phyloP scores from a whole-genome alignment of 2,113 vertebrate species.

The Phrynosoma blainvillii region DNA sequence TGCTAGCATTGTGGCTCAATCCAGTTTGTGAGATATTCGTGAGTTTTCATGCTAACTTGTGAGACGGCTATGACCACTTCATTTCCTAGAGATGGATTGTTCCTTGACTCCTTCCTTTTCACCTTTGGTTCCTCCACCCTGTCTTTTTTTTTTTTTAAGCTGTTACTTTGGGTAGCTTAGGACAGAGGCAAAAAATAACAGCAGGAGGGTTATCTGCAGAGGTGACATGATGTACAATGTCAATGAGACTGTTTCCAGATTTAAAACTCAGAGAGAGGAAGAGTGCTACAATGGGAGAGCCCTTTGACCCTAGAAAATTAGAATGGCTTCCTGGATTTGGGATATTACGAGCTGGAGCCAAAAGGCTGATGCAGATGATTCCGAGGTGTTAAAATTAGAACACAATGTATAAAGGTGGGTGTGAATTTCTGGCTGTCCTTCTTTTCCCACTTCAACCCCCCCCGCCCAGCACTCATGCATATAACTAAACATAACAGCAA shows the following conservation, averaged over 20 bases:
- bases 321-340: conserved; percentile 31
- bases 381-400: conserved; percentile 43
- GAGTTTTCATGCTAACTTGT: neutral
- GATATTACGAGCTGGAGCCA: neutral
- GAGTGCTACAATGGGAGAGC: neutral
- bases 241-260: conserved; percentile 6
- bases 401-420: conserved; percentile 19
- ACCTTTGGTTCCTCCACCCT: neutral
- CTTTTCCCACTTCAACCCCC: conserved; percentile 1
- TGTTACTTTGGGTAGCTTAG: conserved; percentile 4
- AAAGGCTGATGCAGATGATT: neutral
- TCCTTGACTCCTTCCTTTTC: no score
- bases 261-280: conserved; percentile 16
- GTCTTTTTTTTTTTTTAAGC: neutral
- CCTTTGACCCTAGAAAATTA: conserved; percentile 21
- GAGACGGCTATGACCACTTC: neutral
- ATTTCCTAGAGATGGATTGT: neutral
- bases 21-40: no score
- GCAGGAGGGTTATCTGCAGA: neutral
- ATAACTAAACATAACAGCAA: neutral
- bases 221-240: conserved; percentile 25
- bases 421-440: neutral
- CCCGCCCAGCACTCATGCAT: neutral
- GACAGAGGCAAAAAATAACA: conserved; percentile 23
- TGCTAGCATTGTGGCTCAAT: neutral